Percentiles rank a stretch among this genome's conserved stretches.
These are phyloP conservation scores for Ooceraea biroi DNA, from an alignment of 1,140 invertebrate species.

Conservation along the genomic window DNA sequence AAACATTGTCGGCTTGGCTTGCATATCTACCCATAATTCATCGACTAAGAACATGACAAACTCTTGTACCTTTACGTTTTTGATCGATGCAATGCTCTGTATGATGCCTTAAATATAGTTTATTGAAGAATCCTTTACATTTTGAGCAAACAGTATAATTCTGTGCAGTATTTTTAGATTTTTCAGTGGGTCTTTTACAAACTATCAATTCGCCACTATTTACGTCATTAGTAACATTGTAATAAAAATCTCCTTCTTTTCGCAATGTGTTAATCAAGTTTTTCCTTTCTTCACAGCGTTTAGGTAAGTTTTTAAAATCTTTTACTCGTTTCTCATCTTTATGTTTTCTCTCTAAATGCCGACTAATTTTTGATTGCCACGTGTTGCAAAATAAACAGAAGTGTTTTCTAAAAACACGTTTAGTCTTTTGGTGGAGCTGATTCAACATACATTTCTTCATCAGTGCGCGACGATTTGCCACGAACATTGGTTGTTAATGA, in stretches of 20 bases:
- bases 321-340: constrained; percentile 16
- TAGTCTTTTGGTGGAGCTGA: constrained; percentile 19
- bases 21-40: constrained; percentile 16
- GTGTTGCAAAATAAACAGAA: constrained; percentile 41
- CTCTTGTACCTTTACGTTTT: constrained; percentile 30
- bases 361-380: constrained; percentile 39
- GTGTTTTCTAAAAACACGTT: constrained; percentile 36
- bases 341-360: constrained; percentile 36
- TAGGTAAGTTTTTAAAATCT: constrained; percentile 8
- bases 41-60: constrained; percentile 23
- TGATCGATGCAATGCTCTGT: constrained; percentile 12
- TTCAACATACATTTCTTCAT: constrained; percentile 25
- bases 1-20: constrained; percentile 16
- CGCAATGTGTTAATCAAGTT: background rate
- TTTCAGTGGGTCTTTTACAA: constrained; percentile 6
- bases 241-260: constrained; percentile 34
- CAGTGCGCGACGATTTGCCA: background rate
- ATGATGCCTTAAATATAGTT: constrained; percentile 8
- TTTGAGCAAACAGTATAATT: constrained; percentile 12
- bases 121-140: constrained; percentile 30
- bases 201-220: constrained; percentile 23
- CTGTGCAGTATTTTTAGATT: background rate
- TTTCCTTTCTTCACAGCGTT: background rate
- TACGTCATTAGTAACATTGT: background rate
- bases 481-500: constrained; percentile 23